These are phyloP conservation scores for Pseudopipra pipra DNA, from an alignment of 2,113 vertebrate species.

Conservation along the genomic window DNA sequence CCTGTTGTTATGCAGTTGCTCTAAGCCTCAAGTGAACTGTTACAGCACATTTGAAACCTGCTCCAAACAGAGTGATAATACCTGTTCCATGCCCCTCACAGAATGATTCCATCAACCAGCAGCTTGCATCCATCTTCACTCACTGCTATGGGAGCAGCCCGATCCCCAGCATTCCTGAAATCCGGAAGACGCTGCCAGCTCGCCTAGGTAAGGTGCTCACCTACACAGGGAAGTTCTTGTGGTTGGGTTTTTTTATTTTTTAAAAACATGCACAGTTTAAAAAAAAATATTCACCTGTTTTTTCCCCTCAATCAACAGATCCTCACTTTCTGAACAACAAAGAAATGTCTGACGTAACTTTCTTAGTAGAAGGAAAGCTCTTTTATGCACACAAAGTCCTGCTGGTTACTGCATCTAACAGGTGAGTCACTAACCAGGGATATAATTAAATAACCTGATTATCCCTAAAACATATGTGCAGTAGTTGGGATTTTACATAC, in stretches of 20 bases:
- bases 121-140: conserved; percentile 87
- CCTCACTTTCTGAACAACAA: conserved; percentile 96
- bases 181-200: conserved; percentile 85
- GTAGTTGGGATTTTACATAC: too few species aligned
- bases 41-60: not conserved
- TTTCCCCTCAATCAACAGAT: conserved; percentile 67
- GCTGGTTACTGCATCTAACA: conserved; percentile 93
- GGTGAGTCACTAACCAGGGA: conserved; percentile 68
- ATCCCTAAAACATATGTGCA: not conserved
- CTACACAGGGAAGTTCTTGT: not conserved
- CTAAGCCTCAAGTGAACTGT: not conserved
- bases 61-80: not conserved
- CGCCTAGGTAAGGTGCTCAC: conserved; percentile 82
- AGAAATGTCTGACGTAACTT: conserved; percentile 97
- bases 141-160: conserved; percentile 92
- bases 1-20: not conserved
- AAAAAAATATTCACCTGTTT: not conserved
- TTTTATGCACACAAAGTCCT: conserved; percentile 98
- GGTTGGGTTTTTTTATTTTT: not conserved
- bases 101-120: conserved; percentile 90
- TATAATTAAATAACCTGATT: not conserved
- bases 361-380: conserved; percentile 91
- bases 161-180: conserved; percentile 85
- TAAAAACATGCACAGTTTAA: not conserved
- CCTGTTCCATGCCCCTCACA: conserved; percentile 45